Evolutionary conservation across 2,888 invertebrate species (phyloP), one percentile per base, ranked within the genome.

Genomic region (Calliopum simillimum): DNA sequence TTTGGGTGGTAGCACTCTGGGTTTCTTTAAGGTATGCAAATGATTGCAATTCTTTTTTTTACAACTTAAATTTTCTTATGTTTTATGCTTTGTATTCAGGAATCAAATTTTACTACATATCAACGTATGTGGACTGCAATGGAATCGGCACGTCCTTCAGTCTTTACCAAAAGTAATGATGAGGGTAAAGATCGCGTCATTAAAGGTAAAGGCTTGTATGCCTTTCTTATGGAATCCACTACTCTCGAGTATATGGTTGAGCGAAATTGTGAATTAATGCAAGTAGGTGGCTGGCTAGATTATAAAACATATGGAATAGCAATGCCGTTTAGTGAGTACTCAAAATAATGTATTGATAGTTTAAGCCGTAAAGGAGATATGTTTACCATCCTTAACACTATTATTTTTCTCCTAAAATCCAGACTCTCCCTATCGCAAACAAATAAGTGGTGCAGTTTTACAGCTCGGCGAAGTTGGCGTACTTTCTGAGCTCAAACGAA

Each of bases 181-280:
- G 95, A 96, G 80, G 98, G 98, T 0, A 92, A 96, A 1, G 93
- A 95, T 14, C 89, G 95, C 71, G 98, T 98, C 0, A 80, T 90
- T 66, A 92, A 91, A 84, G 91, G 90, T 53, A 94, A 94, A 84
- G 89, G 93, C 65, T 89, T 89, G 68, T 99, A 97, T 85, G 99
- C 99, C 3, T 99, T 94, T 84, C 88, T 99, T 58, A 98, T 98
- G 96, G 99, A 99, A 87, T 97, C 97, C 6, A 94, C 97, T 0
- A 93, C 94, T 1, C 93, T 99, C 74, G 98, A 99, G 85, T 99
- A 98, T 86, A 93, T 93, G 79, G 89, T 94, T 74, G 94, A 96
- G 84, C 89, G 94, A 73, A 90, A 95, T 79, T 98, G 97, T 81
- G 92, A 95, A 61, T 88, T 97, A 73, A 92, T 91, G 81, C 93